Base-by-base conservation (phyloP, 2,888 invertebrate species). In the Folsomia manolachei region DNA sequence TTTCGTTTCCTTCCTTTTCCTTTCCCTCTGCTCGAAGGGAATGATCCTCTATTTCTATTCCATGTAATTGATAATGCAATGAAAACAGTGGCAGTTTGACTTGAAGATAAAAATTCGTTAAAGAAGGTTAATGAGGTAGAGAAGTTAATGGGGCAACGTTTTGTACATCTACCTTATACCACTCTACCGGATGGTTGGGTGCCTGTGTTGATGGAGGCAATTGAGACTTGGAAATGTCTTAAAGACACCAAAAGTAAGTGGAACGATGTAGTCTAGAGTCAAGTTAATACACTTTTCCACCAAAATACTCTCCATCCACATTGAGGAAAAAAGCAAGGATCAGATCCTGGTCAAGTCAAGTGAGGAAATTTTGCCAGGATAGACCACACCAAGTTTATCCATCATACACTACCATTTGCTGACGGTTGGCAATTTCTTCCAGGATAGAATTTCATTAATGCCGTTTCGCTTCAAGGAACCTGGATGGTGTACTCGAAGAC, bases 401-500 rank as follows among this genome's bases (percentile, higher is more conserved):
- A 7, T 19, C 60, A 60, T 23, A 62, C 2, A 63, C 27, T 21
- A 26, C 19, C n/a, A n/a, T n/a, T 27, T 63, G 27, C 26, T 63
- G 63, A 63, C 27, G 63, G 27, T 27, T 27, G 4, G 27, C 63
- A 25, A 63, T 63, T 63, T 56, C 56, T 62, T 62, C 62, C 21
- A 18, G 27, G 65, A 39, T 24, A 66, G 52, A 66, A 66, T 66
- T 66, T 66, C 65, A 66, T 66, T 66, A 66, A 52, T 51, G 65
- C n/a, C 19, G 52, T 66, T 66, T 39, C 65, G 23, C 23, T 18
- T 39, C 21, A 21, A 52, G 27, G 52, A 19, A 18, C 27, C n/a
- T 27, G 27, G 27, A 7, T 39, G 7, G 39, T 9, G 39, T 14
- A 39, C 14, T 14, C 39, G 14, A 14, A 4, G 4, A 9, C 39